Conservation (phyloP, 2,888 invertebrate genomes). For the Antheraea assamensis region DNA sequence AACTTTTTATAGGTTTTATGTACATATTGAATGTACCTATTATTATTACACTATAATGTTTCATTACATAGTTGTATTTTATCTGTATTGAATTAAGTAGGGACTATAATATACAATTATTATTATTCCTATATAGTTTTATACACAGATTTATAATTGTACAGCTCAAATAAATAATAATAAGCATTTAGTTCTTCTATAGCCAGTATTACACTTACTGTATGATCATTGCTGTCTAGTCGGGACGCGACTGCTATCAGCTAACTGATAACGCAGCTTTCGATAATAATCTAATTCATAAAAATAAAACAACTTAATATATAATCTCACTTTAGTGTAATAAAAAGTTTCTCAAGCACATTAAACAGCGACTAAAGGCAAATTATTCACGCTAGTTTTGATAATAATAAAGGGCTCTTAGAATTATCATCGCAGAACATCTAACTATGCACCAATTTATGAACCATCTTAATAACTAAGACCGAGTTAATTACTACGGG, state of each 20-base stretch:
- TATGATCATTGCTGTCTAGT: too few relatives aligned
- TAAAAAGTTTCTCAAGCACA: constrained; percentile 53
- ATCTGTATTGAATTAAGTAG: too few relatives aligned
- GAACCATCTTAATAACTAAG: constrained; percentile 80
- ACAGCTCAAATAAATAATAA: too few relatives aligned
- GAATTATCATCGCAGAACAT: constrained; percentile 77
- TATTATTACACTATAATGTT: too few relatives aligned
- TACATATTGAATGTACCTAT: background rate
- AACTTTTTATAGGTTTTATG: background rate
- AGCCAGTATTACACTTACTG: too few relatives aligned
- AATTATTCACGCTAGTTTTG: constrained; percentile 69
- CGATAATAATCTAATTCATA: background rate
- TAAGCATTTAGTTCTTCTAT: too few relatives aligned
- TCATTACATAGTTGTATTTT: too few relatives aligned
- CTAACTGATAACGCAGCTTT: background rate
- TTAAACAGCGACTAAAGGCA: constrained; percentile 58
- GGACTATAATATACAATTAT: too few relatives aligned
- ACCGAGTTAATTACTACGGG: constrained; percentile 75
- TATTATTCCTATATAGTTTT: too few relatives aligned
- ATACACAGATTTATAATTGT: too few relatives aligned
- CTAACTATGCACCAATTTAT: constrained; percentile 78
- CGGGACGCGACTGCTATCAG: too few relatives aligned
- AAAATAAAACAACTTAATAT: constrained; percentile 29
- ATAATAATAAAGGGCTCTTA: constrained; percentile 76
- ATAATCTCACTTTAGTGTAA: constrained; percentile 47